Percentiles rank a stretch among this genome's conserved stretches.
Evolutionary conservation across 2,888 invertebrate species (phyloP).

Genomic region (Helleia helle): DNA sequence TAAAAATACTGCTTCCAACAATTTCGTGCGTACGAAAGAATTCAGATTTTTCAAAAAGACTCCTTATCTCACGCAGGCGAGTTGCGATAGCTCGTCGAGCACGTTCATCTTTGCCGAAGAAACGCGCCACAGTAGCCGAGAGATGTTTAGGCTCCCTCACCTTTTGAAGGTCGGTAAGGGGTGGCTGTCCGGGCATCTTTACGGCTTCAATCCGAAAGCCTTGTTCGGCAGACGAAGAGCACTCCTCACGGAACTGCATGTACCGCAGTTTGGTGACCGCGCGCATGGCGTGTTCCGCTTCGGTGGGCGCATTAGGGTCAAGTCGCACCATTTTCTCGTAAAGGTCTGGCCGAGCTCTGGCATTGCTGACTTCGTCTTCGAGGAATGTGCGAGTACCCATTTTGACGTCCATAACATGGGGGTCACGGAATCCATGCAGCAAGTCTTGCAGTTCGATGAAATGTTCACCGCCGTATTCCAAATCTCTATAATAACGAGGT

Average conservation of each 20-base stretch:
- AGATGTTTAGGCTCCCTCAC: constrained; percentile 87
- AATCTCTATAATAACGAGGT: constrained; percentile 89
- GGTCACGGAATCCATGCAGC: constrained; percentile 90
- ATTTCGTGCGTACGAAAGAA: constrained; percentile 93
- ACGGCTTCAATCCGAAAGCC: constrained; percentile 98
- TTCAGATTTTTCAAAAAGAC: constrained; percentile 85
- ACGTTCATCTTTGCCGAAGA: constrained; percentile 78
- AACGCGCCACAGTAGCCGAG: constrained; percentile 80
- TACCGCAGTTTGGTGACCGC: constrained; percentile 97
- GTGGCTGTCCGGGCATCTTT: constrained; percentile 86
- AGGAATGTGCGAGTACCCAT: constrained; percentile 97
- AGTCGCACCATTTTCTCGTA: constrained; percentile 97
- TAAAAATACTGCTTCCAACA: constrained; percentile 93
- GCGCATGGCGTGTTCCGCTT: constrained; percentile 83
- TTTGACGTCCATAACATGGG: constrained; percentile 97
- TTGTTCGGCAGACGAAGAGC: constrained; percentile 92
- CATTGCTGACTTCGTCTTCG: constrained; percentile 95
- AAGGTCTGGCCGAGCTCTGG: constrained; percentile 86
- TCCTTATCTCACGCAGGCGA: constrained; percentile 84
- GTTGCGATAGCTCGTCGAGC: constrained; percentile 80
- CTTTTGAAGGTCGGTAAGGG: constrained; percentile 91
- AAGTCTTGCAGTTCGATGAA: constrained; percentile 98
- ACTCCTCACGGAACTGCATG: constrained; percentile 96
- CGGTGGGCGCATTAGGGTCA: constrained; percentile 89
- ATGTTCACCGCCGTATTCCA: constrained; percentile 83